Evolutionary conservation across 2,113 vertebrate genomes (phyloP).

Genomic region (Urocolius indicus): DNA sequence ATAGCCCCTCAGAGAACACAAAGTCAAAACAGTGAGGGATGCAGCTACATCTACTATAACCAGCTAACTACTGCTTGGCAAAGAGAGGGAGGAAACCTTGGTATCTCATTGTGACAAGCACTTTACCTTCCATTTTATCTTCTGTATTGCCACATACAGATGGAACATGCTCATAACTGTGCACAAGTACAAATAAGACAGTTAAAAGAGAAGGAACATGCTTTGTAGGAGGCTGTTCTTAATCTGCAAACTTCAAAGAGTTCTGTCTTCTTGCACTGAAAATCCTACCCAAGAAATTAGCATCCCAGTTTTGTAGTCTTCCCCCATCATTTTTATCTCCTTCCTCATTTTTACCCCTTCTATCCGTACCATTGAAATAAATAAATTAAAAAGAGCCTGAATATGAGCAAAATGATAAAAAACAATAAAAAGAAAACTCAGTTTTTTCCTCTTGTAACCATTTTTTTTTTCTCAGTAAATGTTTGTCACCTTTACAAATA

Average conservation of each 20-base stretch:
- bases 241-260: not conserved
- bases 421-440: fast-evolving
- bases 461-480: not conserved
- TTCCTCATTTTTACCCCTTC: not conserved
- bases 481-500: not conserved
- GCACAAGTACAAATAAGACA: not conserved
- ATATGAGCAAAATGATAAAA: not conserved
- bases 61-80: not conserved
- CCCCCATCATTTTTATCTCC: not conserved
- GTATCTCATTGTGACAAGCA: not conserved
- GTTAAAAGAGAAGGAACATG: not conserved
- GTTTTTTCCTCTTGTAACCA: not conserved
- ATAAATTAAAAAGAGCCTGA: fast-evolving
- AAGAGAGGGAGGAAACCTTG: not conserved
- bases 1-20: not conserved
- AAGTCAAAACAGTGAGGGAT: not conserved
- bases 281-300: not conserved
- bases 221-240: not conserved
- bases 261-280: not conserved
- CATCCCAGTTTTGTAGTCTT: not conserved
- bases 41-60: not conserved
- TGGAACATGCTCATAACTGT: not conserved
- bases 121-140: not conserved
- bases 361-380: not conserved
- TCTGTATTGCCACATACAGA: not conserved